phyloP scores from a whole-genome alignment of 2,797 vertebrate species.

The Epinephelus coioides region DNA sequence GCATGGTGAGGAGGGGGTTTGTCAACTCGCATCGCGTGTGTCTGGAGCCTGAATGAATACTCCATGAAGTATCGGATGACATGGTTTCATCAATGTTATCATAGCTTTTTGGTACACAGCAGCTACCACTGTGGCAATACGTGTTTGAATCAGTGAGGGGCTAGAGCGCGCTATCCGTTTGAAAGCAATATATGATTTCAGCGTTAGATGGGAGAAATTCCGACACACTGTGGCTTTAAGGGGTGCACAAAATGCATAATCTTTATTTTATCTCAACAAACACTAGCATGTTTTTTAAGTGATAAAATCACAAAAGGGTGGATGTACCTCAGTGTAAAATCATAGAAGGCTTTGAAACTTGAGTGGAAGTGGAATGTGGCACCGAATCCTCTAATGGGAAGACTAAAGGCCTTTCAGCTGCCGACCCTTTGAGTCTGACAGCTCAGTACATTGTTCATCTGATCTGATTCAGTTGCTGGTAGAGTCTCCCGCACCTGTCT shows the following conservation, averaged over 20 bases:
- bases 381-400: not conserved
- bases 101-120: no score
- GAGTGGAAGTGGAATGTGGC: not conserved
- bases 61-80: no score
- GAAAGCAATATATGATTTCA: no score
- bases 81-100: no score
- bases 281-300: not conserved
- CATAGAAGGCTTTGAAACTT: not conserved
- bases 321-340: not conserved
- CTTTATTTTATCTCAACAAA: not conserved
- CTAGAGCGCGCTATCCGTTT: no score
- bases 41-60: no score
- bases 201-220: no score
- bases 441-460: constrained; percentile 36
- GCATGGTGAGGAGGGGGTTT: no score
- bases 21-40: no score
- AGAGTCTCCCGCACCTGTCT: constrained; percentile 51
- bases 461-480: constrained; percentile 55
- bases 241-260: not conserved
- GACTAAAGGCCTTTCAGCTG: constrained; percentile 30
- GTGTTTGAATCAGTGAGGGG: no score
- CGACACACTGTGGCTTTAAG: no score
- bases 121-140: no score
- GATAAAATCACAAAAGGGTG: not conserved
- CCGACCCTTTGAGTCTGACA: constrained; percentile 27